Evolutionary conservation across 2,888 invertebrate species (phyloP), one percentile per base, ranked within the genome.

Genomic region (Plebejus anna): DNA sequence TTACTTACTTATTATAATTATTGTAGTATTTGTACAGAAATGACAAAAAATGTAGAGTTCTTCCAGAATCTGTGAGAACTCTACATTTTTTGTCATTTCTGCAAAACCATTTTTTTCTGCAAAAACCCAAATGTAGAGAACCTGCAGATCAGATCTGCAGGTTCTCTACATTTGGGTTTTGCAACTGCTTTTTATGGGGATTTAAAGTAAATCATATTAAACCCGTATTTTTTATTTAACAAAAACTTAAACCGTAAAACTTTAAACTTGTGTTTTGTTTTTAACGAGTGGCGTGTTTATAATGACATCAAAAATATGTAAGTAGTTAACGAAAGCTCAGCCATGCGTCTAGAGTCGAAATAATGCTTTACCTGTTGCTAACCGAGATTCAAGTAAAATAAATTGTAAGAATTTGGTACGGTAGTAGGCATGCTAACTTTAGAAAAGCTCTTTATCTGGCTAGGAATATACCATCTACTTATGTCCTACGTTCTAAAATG

Each of bases 241-340:
- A 66, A 36, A 66, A 66, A 66, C 11, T 13, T 13, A 32, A 66
- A 73, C 55, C 47, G 73, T 73, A 55, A 32, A 73, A 28, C 13
- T 73, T 32, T 22, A 22, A 22, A 22, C 32, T 32, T 32, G 28
- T 73, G 73, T 73, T 51, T 51, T 73, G 72, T 73, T 73, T 73
- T 73, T 73, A 51, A 73, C 66, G 32, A 51, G 32, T 55, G 32
- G 73, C 73, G 72, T 72, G 72, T 72, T 42, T 28, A 42, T 51
- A 72, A 73, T 51, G 73, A 73, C 73, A 73, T 73, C 73, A 51
- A 73, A 73, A 72, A 72, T 72, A 73, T 73, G 51, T 73, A 73
- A 32, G 73, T 28, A 47, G 72, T 51, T 73, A 51, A 73, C 32
- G 32, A 51, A 55, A 22, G 55, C 22, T 47, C 73, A 73, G 51